These are phyloP conservation scores for Andrena cerasifolii DNA, from an alignment of 1,140 invertebrate genomes.

Conservation along the genomic window DNA sequence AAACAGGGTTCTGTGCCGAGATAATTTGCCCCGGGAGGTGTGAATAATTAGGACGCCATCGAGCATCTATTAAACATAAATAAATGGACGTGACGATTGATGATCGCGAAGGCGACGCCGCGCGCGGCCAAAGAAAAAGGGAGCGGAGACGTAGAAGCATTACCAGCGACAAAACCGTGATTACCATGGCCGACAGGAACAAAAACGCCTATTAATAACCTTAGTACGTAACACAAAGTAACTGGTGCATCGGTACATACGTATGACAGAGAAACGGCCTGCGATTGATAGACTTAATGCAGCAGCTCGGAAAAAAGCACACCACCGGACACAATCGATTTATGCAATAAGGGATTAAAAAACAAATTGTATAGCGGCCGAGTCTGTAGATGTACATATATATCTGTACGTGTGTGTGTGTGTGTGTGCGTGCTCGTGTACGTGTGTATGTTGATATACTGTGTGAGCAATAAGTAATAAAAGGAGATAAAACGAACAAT, in stretches of 20 bases:
- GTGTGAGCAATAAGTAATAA: background rate
- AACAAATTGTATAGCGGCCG: slow-evolving; percentile 20
- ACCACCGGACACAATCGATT: slow-evolving; percentile 40
- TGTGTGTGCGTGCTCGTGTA: background rate
- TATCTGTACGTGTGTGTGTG: slow-evolving; percentile 1
- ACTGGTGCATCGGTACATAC: background rate
- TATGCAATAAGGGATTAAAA: slow-evolving; percentile 49
- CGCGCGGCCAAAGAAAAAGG: background rate
- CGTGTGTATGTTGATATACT: background rate
- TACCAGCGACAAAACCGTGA: no score
- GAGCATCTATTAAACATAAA: no score
- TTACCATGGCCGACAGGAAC: background rate
- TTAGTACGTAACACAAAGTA: no score
- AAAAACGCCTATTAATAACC: background rate
- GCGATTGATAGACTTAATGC: background rate
- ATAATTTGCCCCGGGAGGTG: no score
- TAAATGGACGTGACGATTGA: background rate
- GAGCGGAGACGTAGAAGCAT: no score
- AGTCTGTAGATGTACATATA: slow-evolving; percentile 19
- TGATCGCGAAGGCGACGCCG: background rate
- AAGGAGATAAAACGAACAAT: slow-evolving; percentile 10
- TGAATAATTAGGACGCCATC: no score
- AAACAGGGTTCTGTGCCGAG: no score
- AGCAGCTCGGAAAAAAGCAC: slow-evolving; percentile 41
- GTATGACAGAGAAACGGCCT: background rate